Base-by-base conservation (phyloP, 2,797 vertebrate genomes). In the Eospalax fontanierii region DNA sequence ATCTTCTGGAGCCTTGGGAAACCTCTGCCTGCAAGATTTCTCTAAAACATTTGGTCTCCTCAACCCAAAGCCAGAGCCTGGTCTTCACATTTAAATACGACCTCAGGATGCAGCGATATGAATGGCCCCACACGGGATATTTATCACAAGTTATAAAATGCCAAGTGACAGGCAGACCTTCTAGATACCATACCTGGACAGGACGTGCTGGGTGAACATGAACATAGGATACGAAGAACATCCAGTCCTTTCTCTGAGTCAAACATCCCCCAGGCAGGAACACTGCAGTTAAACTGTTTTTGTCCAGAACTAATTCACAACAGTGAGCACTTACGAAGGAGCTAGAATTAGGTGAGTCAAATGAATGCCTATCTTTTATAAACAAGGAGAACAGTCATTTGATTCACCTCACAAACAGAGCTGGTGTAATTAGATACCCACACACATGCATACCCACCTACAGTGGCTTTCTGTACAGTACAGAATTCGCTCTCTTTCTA, bases 361-460 rank as follows among this genome's bases (percentile, higher is more conserved):
- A 95, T 61, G 66, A 95, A 96, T 30, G 68, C 68, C 71, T 78
- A 73, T 93, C 82, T 90, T 95, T 95, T 68, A 91, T 33, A 80
- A 91, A 95, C 78, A 81, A 81, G 89, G 68, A 83, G 54, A 90
- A 59, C 81, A 90, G 74, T 86, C 28, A 84, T 76, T 74, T 76
- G 89, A 94, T 87, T 89, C 38, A 87, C 40, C 90, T 95, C 38
- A 4, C 26, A 66, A 79, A 38, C 50, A 54, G 6, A 78, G 24
- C 1, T 21, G 84, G 46, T 74, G 38, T 33, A 33, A 66, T 65
- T n/a, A 75, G 24, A 90, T 14, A 59, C 9, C 75, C 61, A 38
- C 57, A 46, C 0, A 0, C 3, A 15, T 0, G 43, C n/a, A 10
- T 54, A 68, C 14, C 4, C 43, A 19, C 70, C 63, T 33, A 59